phyloP scores from a whole-genome alignment of 92 coral and sea anemone species.

The Diadumene lineata region DNA sequence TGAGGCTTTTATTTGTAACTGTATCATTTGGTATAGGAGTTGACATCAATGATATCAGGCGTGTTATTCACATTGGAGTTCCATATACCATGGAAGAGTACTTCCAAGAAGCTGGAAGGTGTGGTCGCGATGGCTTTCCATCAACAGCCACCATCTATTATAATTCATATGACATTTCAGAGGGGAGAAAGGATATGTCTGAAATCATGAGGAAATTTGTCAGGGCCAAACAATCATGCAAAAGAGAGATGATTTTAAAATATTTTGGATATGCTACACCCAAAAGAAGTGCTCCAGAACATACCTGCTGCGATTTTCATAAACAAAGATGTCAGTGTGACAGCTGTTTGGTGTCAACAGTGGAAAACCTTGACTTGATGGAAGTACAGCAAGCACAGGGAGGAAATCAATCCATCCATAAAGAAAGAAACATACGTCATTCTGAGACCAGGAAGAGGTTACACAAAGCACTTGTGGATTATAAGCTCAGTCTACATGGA shows the following conservation, averaged over 20 bases:
- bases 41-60: conserved; percentile 42
- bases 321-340: conserved; percentile 40
- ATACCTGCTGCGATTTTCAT: conserved; percentile 61
- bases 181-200: conserved; percentile 30
- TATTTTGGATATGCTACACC: conserved; percentile 49
- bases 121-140: conserved; percentile 58
- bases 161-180: conserved; percentile 51
- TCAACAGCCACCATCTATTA: conserved; percentile 40
- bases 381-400: background rate
- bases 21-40: conserved; percentile 73
- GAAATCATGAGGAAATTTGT: conserved; percentile 46
- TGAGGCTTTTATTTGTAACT: conserved; percentile 58
- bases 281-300: conserved; percentile 12
- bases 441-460: conserved; percentile 31
- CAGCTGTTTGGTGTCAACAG: conserved; percentile 38
- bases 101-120: conserved; percentile 62
- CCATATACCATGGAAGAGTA: conserved; percentile 59
- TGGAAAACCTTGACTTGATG: conserved; percentile 5
- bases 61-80: conserved; percentile 62
- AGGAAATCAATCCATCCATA: background rate
- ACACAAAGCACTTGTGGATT: conserved; percentile 35
- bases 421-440: conserved; percentile 2
- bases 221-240: conserved; percentile 34
- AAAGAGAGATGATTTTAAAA: conserved; percentile 41
- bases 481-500: conserved; percentile 60